These are phyloP conservation scores for Drosophila colorata DNA, from an alignment of 2,888 invertebrate genomes.

Conservation along the genomic window DNA sequence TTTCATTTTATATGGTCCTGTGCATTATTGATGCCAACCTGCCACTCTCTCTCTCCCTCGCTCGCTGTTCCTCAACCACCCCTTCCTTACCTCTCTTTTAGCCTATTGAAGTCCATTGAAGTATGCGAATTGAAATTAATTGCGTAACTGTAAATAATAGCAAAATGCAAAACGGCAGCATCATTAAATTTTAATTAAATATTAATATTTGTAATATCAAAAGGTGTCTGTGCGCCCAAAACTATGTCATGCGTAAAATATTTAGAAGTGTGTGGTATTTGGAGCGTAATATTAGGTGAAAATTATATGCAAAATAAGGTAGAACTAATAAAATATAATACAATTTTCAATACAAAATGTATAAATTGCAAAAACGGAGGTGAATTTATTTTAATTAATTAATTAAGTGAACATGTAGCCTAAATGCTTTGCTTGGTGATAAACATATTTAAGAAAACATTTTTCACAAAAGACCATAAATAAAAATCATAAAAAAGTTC, in stretches of 20 bases:
- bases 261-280: background rate
- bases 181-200: conserved; percentile 60
- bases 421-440: too few relatives aligned
- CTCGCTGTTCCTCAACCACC: background rate
- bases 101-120: conserved; percentile 44
- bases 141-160: conserved; percentile 53
- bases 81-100: background rate
- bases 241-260: background rate
- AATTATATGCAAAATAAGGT: background rate
- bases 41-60: background rate
- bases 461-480: too few relatives aligned
- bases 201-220: conserved; percentile 31
- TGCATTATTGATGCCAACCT: conserved; percentile 36
- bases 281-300: background rate
- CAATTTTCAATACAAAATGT: too few relatives aligned
- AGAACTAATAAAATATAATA: background rate
- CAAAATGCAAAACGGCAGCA: conserved; percentile 28
- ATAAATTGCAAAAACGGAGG: too few relatives aligned
- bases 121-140: conserved; percentile 53
- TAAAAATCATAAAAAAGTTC: background rate
- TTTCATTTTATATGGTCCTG: conserved; percentile 28
- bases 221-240: conserved; percentile 4
- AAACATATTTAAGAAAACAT: too few relatives aligned
- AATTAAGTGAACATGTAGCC: too few relatives aligned
- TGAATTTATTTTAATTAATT: too few relatives aligned